Percentiles rank a stretch among this genome's conserved stretches.
phyloP scores from a whole-genome alignment of 2,113 vertebrate genomes.

The Ophiodon elongatus region DNA sequence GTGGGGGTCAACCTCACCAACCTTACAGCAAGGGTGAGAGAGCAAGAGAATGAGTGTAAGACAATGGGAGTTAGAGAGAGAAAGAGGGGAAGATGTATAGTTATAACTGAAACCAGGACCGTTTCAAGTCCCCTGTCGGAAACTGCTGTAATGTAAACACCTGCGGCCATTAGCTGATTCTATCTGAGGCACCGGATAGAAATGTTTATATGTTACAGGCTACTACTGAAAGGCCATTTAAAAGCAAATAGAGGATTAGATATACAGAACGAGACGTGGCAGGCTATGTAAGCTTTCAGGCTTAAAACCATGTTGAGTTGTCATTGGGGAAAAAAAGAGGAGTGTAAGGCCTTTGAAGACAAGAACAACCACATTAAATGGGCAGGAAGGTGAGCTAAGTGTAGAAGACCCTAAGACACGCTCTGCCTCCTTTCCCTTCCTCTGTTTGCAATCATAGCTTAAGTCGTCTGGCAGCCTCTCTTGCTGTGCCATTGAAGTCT shows the following conservation, averaged over 20 bases:
- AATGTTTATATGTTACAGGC: conserved; percentile 81
- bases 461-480: conserved; percentile 66
- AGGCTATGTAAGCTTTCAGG: conserved; percentile 55
- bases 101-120: conserved; percentile 69
- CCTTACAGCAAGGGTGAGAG: conserved; percentile 49
- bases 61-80: conserved; percentile 40
- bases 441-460: conserved; percentile 73
- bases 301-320: conserved; percentile 63
- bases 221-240: conserved; percentile 79
- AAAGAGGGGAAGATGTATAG: conserved; percentile 65
- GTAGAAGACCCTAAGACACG: conserved; percentile 63
- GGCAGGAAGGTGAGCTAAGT: conserved; percentile 69
- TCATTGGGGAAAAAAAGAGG: conserved; percentile 60
- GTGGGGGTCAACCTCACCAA: conserved; percentile 64
- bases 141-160: conserved; percentile 82
- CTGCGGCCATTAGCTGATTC: conserved; percentile 82
- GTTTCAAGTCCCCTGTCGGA: conserved; percentile 79
- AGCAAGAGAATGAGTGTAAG: conserved; percentile 34
- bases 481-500: conserved; percentile 77
- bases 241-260: conserved; percentile 75
- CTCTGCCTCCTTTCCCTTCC: conserved; percentile 55
- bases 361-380: conserved; percentile 70
- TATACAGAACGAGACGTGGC: conserved; percentile 68
- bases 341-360: conserved; percentile 71
- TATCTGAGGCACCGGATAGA: conserved; percentile 78